Evolutionary conservation across 1,140 invertebrate genomes (phyloP).

Genomic region (Asobara japonica): DNA sequence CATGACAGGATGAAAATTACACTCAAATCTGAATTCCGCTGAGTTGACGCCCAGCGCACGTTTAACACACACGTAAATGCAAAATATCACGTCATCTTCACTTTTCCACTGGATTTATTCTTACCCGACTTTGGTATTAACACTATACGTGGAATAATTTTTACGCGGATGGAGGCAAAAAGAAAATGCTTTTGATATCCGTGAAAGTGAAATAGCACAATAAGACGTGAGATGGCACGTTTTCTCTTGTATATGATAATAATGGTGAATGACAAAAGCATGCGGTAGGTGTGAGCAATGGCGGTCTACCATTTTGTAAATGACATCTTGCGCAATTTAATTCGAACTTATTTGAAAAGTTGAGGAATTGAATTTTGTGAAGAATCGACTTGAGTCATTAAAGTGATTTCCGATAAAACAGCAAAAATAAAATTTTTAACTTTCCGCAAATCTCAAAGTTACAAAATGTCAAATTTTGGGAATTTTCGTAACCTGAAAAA

Average conservation of each 20-base stretch:
- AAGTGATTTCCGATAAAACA: too few species aligned
- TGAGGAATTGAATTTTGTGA: too few species aligned
- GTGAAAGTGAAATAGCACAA: neutral
- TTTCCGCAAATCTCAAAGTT: too few species aligned
- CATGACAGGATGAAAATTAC: slow-evolving; percentile 29
- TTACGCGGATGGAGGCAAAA: neutral
- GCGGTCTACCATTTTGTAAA: neutral
- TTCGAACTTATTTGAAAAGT: too few species aligned
- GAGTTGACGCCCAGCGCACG: neutral
- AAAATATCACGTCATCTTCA: neutral
- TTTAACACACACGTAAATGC: neutral
- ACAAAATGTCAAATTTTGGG: too few species aligned
- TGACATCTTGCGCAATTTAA: neutral
- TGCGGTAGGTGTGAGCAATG: neutral
- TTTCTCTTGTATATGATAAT: neutral
- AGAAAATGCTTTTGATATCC: neutral
- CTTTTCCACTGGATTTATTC: neutral
- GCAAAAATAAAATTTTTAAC: too few species aligned
- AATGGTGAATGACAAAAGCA: neutral
- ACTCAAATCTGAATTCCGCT: neutral
- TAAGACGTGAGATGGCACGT: neutral
- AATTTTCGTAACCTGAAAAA: too few species aligned
- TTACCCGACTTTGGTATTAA: neutral
- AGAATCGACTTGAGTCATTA: too few species aligned
- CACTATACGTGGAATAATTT: neutral